Evolutionary conservation across 53 echinoderm and acorn worm genomes (phyloP), one percentile per base, ranked within the genome.

Genomic region (Actinopyga echinites): DNA sequence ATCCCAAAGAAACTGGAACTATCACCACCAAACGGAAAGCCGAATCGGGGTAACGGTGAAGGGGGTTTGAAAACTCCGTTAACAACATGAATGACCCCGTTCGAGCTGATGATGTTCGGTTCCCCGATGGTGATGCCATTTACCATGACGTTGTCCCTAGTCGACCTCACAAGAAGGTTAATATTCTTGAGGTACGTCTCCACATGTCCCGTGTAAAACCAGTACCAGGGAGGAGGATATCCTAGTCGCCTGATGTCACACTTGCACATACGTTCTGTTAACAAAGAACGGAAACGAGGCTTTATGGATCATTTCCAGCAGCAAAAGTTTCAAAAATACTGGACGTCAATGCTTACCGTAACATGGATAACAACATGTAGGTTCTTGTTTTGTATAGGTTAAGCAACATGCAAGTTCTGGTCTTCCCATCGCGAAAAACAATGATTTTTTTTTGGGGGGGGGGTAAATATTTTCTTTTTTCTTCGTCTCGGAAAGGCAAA

Each of bases 1-100:
- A 15, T 49, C 17, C 17, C 49, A 49, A 49, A 49, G 2, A 49
- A 49, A 49, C 17, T 15, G 0, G 17, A 0, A n/a, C n/a, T n/a
- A 17, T 0, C 17, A 49, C 17, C 17, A 49, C 17, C 49, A 49
- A 15, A 15, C 49, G 7, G 4, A 3, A 49, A 49, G 17, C 49
- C 65, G 20, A 65, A 30, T 30, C 65, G 30, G 30, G 65, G 65
- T 30, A 36, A 36, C n/a, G 36, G 20, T 25, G 65, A 30, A 20
- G 71, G 71, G 42, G 71, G 45, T 40, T 25, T 24, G 71, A 71
- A 44, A 23, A 71, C 25, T 19, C 71, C 71, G 71, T 71, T 71
- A 44, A 71, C 44, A 8, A 71, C 71, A 22, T 71, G 71, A 23
- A 71, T 71, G 8, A 71, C 71, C 38, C 71, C 71, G 71, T 71